A percentile compares a stretch with the other conserved stretches of the same genome.
These are phyloP conservation scores for Megaceryle maxima DNA, from an alignment of 2,113 vertebrate species.

Conservation along the genomic window DNA sequence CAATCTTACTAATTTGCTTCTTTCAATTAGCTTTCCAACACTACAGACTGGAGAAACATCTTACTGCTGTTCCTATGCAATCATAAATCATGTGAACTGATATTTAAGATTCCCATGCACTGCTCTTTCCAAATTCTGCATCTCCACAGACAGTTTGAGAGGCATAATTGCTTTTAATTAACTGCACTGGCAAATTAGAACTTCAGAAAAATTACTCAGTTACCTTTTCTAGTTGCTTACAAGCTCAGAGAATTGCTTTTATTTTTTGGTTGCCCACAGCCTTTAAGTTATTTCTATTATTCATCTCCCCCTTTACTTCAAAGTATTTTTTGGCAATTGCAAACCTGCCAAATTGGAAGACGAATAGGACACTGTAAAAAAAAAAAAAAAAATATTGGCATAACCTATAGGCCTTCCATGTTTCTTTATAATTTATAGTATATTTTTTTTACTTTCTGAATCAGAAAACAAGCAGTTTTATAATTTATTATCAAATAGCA, in stretches of 20 bases:
- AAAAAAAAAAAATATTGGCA: not conserved
- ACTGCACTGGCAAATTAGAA: conserved; percentile 21
- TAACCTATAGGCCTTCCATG: not conserved
- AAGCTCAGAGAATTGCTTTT: not conserved
- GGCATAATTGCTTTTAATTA: conserved; percentile 17
- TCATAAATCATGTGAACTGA: not conserved
- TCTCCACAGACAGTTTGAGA: conserved; percentile 15
- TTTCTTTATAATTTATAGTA: not conserved
- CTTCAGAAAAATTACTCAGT: not conserved
- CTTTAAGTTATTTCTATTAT: not conserved
- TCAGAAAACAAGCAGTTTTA: not conserved
- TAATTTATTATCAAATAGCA: not conserved
- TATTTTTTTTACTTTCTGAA: not conserved
- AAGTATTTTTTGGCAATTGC: not conserved
- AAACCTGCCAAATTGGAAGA: not conserved
- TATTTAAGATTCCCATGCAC: conserved; percentile 5
- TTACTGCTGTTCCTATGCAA: not conserved
- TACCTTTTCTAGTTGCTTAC: not conserved
- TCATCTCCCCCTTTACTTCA: not conserved
- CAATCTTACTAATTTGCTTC: conserved; percentile 42
- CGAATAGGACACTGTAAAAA: not conserved
- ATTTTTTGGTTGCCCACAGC: not conserved
- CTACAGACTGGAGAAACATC: not conserved
- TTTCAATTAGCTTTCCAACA: conserved; percentile 41
- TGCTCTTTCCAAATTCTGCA: not conserved